Percentiles rank a stretch among this genome's conserved stretches.
phyloP scores from a whole-genome alignment of 2,797 vertebrate species.

The Poeciliopsis gracilis region DNA sequence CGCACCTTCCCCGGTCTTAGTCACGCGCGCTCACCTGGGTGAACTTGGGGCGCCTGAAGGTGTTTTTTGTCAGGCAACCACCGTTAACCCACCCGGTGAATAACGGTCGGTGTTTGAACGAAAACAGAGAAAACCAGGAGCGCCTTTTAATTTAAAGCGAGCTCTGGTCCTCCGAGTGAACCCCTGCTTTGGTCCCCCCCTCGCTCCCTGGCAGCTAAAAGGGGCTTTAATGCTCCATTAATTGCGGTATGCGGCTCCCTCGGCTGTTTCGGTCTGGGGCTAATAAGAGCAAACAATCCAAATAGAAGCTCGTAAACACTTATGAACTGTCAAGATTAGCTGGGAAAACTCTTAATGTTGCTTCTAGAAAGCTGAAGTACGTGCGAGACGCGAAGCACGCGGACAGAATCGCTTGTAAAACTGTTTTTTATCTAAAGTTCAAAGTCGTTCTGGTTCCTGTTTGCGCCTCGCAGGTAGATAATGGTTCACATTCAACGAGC shows the following conservation, averaged over 20 bases:
- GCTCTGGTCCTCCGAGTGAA: not conserved
- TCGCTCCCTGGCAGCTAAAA: not conserved
- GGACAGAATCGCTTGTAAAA: not conserved
- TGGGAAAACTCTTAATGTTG: not conserved
- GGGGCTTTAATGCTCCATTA: constrained; percentile 28
- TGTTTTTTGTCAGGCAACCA: not conserved
- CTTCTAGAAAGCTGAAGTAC: not conserved
- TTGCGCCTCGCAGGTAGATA: not conserved
- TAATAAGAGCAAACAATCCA: constrained; percentile 22
- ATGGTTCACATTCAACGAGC: not conserved
- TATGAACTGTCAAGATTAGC: not conserved
- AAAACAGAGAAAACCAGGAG: not conserved
- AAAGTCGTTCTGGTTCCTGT: not conserved
- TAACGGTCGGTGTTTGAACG: not conserved
- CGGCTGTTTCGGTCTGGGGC: constrained; percentile 11
- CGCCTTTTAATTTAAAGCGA: not conserved
- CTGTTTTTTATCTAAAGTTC: not conserved
- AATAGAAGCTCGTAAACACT: not conserved
- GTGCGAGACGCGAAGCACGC: not conserved
- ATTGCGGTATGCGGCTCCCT: constrained; percentile 42
- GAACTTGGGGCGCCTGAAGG: not conserved
- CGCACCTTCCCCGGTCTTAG: not conserved
- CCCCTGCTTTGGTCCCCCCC: constrained; percentile 2
- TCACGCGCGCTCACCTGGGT: constrained; percentile 46
- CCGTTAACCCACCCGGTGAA: not conserved